phyloP scores from a whole-genome alignment of 2,113 vertebrate species.

The Cyprinodon tularosa region DNA sequence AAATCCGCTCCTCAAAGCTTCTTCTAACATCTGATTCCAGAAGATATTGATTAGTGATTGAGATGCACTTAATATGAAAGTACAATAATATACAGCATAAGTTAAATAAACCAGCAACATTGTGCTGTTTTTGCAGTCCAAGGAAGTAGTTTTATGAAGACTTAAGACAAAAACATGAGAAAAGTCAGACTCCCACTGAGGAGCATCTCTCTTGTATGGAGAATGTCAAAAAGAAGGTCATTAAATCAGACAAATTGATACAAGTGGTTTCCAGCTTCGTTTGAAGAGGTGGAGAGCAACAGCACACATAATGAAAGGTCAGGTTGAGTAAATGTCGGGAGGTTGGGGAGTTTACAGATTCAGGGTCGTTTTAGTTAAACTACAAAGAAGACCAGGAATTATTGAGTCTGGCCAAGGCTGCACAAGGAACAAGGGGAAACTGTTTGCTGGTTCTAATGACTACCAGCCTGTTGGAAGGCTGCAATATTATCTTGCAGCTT shows the following conservation, averaged over 20 bases:
- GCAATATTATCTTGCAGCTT: conserved; percentile 5
- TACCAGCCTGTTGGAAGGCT: not conserved
- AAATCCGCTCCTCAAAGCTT: not conserved
- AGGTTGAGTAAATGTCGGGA: conserved; percentile 13
- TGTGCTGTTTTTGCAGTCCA: not conserved
- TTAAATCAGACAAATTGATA: conserved; percentile 49
- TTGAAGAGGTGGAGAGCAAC: conserved; percentile 39
- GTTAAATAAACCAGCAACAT: not conserved
- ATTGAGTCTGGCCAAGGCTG: not conserved
- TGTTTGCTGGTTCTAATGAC: conserved; percentile 27
- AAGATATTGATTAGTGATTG: not conserved
- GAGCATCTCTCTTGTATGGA: conserved; percentile 4
- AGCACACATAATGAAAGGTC: conserved; percentile 28
- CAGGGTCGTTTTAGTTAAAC: conserved; percentile 35
- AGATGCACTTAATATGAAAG: not conserved
- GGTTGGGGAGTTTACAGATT: conserved; percentile 28
- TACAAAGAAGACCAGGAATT: conserved; percentile 14
- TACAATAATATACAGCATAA: too few relatives aligned
- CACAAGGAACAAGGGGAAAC: conserved; percentile 15
- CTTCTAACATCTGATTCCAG: not conserved
- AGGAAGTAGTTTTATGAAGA: not conserved
- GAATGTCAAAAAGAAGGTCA: conserved; percentile 46
- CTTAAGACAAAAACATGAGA: not conserved
- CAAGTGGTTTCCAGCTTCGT: conserved; percentile 54
- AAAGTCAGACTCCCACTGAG: conserved; percentile 10